Conservation (phyloP, 2,888 invertebrate genomes). For the Meteorus colon region DNA sequence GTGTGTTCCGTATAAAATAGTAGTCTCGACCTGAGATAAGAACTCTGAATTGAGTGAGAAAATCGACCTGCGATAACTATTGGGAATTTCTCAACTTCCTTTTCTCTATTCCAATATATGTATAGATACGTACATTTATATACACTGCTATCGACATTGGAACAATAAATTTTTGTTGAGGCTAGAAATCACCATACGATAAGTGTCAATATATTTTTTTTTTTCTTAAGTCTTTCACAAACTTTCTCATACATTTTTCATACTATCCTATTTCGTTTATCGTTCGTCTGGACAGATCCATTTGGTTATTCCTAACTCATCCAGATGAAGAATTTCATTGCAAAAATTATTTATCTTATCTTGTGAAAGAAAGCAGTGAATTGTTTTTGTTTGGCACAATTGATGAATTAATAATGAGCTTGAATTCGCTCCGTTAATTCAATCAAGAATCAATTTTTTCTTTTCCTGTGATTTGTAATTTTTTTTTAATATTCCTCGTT, state of each 20-base stretch:
- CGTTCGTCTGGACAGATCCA: not conserved
- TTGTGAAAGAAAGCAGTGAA: too few species aligned
- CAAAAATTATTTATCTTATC: too few species aligned
- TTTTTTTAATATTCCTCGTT: not conserved
- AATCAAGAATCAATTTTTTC: not conserved
- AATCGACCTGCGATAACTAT: conserved; percentile 29
- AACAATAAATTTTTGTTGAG: not conserved
- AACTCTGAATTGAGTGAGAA: not conserved
- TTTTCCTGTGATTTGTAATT: not conserved
- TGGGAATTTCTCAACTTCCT: conserved; percentile 40
- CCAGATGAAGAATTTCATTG: too few species aligned
- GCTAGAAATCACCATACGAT: not conserved
- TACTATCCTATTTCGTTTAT: not conserved
- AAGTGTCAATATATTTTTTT: not conserved
- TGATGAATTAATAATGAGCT: too few species aligned
- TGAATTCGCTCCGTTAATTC: too few species aligned
- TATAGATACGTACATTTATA: not conserved
- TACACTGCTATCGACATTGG: not conserved
- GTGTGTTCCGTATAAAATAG: conserved; percentile 1
- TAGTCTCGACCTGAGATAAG: conserved; percentile 2
- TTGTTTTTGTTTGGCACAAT: too few species aligned
- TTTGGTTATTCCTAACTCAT: not conserved
- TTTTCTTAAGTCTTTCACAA: not conserved
- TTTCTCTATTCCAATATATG: conserved; percentile 15
- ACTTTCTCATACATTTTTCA: not conserved